A percentile compares a stretch with the other conserved stretches of the same genome.
Evolutionary conservation across 1,140 invertebrate species (phyloP).

Genomic region (Charaxes varanes): DNA sequence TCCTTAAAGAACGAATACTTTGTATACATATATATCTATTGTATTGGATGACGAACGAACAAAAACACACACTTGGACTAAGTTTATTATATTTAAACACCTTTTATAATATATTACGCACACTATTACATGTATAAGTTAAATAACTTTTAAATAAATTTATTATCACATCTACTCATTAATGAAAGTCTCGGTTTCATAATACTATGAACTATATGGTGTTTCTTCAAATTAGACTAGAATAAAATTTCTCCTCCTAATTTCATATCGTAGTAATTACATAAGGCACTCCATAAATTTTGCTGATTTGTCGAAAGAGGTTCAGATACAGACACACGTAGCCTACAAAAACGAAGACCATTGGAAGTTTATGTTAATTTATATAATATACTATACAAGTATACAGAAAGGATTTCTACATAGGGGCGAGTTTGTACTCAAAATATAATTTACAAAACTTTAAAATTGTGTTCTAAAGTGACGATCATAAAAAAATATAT

Average conservation of each 20-base stretch:
- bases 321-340: constrained; percentile 51
- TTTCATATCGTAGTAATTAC: constrained; percentile 70
- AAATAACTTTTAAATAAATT: constrained; percentile 57
- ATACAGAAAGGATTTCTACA: too few relatives aligned
- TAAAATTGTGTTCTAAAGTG: too few relatives aligned
- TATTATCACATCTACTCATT: constrained; percentile 61
- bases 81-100: constrained; percentile 29
- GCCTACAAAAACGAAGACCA: constrained; percentile 57
- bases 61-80: constrained; percentile 45
- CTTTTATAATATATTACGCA: constrained; percentile 43
- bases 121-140: constrained; percentile 43
- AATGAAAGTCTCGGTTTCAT: constrained; percentile 59
- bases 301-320: constrained; percentile 64
- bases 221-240: constrained; percentile 70
- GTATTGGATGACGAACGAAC: constrained; percentile 27
- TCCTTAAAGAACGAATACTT: constrained; percentile 32
- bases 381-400: neutral
- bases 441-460: too few relatives aligned
- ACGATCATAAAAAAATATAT: too few relatives aligned
- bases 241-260: constrained; percentile 70
- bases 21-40: constrained; percentile 30
- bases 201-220: constrained; percentile 67
- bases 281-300: constrained; percentile 73
- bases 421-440: too few relatives aligned
- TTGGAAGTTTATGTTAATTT: constrained; percentile 43